Conservation (phyloP, 2,113 vertebrate genomes). For the Sarotherodon lohbergeri region DNA sequence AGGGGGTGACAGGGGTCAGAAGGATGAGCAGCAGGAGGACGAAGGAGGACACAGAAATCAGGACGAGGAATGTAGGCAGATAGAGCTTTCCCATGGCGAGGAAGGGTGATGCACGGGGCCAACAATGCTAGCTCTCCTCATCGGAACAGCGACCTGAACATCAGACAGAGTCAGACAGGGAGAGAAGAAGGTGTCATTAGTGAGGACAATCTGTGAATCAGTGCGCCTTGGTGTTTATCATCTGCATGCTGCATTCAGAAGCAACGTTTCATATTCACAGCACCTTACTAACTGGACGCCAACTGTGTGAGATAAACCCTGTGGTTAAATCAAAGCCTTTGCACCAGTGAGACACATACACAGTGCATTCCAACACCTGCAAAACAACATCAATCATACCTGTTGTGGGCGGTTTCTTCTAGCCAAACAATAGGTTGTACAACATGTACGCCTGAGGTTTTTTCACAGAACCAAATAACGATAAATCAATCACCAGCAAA, state of each 20-base stretch:
- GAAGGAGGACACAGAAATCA: constrained; percentile 31
- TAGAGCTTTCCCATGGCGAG: constrained; percentile 61
- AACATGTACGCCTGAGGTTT: neutral
- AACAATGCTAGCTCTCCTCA: constrained; percentile 54
- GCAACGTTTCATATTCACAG: neutral
- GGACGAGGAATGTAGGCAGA: constrained; percentile 36
- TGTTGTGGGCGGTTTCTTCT: neutral
- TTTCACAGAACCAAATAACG: neutral
- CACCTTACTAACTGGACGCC: neutral
- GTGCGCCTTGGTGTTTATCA: neutral
- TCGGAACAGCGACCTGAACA: constrained; percentile 55
- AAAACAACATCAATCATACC: no score
- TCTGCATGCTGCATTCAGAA: constrained; percentile 16
- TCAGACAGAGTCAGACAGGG: neutral
- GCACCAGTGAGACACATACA: neutral
- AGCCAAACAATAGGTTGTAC: neutral
- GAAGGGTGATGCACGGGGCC: neutral
- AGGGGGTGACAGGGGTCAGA: constrained; percentile 11
- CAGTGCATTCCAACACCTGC: neutral
- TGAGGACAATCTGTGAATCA: neutral
- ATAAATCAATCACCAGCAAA: neutral
- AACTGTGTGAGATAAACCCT: neutral
- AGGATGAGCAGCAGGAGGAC: constrained; percentile 45
- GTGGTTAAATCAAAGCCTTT: neutral
- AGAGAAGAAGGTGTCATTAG: neutral